These are phyloP conservation scores for Clarias pachynema DNA, from an alignment of 2,797 vertebrate genomes.

Conservation along the genomic window DNA sequence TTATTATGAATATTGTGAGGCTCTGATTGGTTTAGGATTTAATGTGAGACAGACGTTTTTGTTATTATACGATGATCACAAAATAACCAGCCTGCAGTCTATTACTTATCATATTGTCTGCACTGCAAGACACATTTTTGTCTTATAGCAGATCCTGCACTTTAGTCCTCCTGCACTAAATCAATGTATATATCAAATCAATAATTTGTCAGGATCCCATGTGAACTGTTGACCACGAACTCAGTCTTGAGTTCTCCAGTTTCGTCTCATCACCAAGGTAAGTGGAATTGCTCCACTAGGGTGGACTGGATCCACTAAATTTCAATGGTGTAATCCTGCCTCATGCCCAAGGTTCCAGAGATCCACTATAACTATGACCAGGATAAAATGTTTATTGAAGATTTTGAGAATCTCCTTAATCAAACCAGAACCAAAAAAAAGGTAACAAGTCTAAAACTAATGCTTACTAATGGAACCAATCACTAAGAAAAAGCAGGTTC, in stretches of 20 bases:
- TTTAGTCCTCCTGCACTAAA: not conserved
- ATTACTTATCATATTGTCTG: not conserved
- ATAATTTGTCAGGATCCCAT: not conserved
- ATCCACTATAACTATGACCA: not conserved
- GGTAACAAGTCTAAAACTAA: not conserved
- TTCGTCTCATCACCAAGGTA: not conserved
- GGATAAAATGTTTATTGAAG: not conserved
- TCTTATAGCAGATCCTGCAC: not conserved
- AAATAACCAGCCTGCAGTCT: conserved; percentile 11
- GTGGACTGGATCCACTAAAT: not conserved
- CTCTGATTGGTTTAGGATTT: not conserved
- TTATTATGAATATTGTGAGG: not conserved
- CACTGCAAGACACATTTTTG: not conserved
- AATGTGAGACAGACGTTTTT: not conserved
- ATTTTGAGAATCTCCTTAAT: not conserved
- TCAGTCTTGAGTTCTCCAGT: not conserved
- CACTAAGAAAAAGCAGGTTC: not conserved
- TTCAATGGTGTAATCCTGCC: not conserved
- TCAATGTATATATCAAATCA: not conserved
- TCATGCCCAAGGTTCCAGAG: not conserved
- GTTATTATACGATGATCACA: not conserved
- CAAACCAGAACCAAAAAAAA: not conserved
- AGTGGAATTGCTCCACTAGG: not conserved
- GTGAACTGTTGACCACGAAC: not conserved
- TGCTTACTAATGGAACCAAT: not conserved